Percentiles rank a stretch among this genome's conserved stretches.
Conservation (phyloP, 2,888 invertebrate species). For the Tortrix viridana region DNA sequence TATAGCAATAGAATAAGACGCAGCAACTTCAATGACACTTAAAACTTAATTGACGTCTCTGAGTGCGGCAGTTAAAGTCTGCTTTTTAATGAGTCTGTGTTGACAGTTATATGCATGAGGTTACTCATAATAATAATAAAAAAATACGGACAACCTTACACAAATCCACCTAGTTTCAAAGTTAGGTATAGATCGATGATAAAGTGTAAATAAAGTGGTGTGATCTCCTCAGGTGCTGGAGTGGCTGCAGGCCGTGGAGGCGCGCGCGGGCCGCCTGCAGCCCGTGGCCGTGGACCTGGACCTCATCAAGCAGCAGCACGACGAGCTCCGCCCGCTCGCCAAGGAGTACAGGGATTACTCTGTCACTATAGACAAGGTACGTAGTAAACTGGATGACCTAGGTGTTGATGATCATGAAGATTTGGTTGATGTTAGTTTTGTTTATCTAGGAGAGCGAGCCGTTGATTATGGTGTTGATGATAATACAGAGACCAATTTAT, state of each 20-base stretch:
- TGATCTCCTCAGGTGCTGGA: constrained; percentile 84
- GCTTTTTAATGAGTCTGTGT: no score
- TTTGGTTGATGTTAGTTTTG: no score
- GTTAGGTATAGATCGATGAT: no score
- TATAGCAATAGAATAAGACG: no score
- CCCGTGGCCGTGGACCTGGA: constrained; percentile 96
- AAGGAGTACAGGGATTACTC: constrained; percentile 96
- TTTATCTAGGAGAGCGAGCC: no score
- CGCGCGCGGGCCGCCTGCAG: constrained; percentile 88
- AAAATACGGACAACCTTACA: neutral
- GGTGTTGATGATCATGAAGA: neutral
- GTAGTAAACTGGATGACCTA: no score
- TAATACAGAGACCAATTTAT: neutral
- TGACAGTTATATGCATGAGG: no score
- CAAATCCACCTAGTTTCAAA: neutral
- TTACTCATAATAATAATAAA: no score
- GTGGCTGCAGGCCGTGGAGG: constrained; percentile 94
- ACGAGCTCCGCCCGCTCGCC: constrained; percentile 92
- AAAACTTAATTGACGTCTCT: no score
- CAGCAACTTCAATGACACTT: no score
- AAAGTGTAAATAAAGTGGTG: neutral
- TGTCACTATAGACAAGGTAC: constrained; percentile 93
- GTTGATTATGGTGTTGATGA: neutral
- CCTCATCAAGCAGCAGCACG: constrained; percentile 91
- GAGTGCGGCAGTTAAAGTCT: no score